A percentile compares a stretch with the other conserved stretches of the same genome.
Conservation (phyloP, 1,140 invertebrate genomes). For the Drosophila elegans region DNA sequence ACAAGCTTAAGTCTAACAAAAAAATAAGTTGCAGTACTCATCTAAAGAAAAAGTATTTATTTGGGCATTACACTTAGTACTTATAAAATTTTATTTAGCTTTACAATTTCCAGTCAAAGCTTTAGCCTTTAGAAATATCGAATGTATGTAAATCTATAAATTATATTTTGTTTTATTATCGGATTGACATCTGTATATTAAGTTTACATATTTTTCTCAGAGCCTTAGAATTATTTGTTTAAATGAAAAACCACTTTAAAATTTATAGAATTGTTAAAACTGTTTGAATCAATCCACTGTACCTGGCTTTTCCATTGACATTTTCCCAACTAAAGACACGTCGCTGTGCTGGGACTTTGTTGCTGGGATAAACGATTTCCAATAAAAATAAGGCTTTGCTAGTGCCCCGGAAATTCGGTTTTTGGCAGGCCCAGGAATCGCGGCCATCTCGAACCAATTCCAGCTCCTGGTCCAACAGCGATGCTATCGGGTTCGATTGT, state of each 20-base stretch:
- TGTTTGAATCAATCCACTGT: slow-evolving; percentile 36
- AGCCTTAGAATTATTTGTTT: no score
- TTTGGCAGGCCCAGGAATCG: slow-evolving; percentile 41
- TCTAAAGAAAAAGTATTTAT: neutral
- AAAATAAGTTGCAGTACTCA: no score
- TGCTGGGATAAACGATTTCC: slow-evolving; percentile 78
- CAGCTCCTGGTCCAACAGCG: slow-evolving; percentile 24
- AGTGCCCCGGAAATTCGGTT: slow-evolving; percentile 63
- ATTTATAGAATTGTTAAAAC: neutral
- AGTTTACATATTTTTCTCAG: no score
- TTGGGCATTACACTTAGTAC: neutral
- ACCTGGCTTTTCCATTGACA: neutral
- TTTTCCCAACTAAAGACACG: slow-evolving; percentile 48
- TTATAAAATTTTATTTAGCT: no score
- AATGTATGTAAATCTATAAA: no score
- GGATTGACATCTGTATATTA: no score
- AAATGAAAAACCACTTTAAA: neutral
- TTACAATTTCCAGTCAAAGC: no score
- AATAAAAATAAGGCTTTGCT: slow-evolving; percentile 68
- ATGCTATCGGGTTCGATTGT: slow-evolving; percentile 75
- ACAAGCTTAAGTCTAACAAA: neutral
- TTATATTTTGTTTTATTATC: no score
- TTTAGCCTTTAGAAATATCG: no score
- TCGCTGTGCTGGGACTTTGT: slow-evolving; percentile 50
- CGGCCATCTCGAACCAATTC: slow-evolving; percentile 26